Base-by-base conservation (phyloP, 2,888 invertebrate genomes). In the Leptodirus hochenwartii region DNA sequence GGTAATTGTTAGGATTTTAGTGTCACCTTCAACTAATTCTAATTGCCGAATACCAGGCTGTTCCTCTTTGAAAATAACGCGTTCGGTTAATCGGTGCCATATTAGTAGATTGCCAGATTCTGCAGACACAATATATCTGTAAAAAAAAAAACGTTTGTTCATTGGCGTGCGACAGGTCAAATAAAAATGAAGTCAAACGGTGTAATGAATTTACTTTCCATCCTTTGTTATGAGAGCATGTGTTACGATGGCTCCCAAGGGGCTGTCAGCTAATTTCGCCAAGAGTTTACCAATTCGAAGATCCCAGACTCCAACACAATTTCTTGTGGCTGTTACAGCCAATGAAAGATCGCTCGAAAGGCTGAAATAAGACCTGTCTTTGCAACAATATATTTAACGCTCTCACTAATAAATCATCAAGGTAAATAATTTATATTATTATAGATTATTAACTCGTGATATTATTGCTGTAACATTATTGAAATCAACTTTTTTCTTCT, bases 221-320 rank as follows among this genome's bases (percentile, higher is more conserved):
- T 75, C 75, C 0, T 78, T 75, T 0, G 90, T 90, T 27, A 93
- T 80, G 27, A 75, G 66, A 0, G 91, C 91, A 39, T 90, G 84
- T 0, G 91, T 91, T 0, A 95, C 87, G 40, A 93, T 93, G 5
- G 93, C 90, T 0, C 90, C 90, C 3, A 91, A 60, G 0, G 88
- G 84, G 39, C 84, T 87, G 42, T 91, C 90, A 0, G 91, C 87
- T 17, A 93, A 58, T 48, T 84, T 87, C 1, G 82, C 69, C 34
- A 81, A 57, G n/a, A 93, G 59, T 41, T 73, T 74, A 0, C 93
- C 93, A 1, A 77, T 74, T 39, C 76, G 67, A 14, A 90, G 67
- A 52, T 90, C 81, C 91, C 95, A 98, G 2, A 96, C 74, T 1
- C 91, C 95, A 37, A 95, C 84, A 47, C 88, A 91, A 43, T 84